Evolutionary conservation across 2,888 invertebrate species (phyloP).

Genomic region (Andrena minutula): DNA sequence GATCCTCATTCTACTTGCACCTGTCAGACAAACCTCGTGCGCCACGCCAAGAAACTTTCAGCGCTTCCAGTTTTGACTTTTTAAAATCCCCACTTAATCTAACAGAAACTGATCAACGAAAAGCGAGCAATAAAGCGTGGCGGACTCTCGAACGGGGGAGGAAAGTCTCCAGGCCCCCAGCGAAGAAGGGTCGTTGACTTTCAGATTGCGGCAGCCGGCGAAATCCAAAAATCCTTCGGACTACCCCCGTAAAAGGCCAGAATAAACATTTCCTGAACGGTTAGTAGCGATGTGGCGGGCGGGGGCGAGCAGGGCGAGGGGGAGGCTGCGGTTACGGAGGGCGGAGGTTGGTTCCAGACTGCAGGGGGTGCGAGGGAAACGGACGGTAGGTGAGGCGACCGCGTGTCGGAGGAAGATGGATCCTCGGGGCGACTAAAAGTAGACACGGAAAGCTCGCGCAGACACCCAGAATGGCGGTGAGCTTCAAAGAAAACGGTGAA

Average conservation of each 20-base stretch:
- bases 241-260: conserved; percentile 73
- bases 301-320: conserved; percentile 68
- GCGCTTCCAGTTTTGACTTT: not conserved
- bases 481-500: conserved; percentile 55
- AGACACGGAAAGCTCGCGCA: conserved; percentile 60
- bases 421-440: conserved; percentile 71
- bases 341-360: conserved; percentile 76
- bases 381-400: conserved; percentile 36
- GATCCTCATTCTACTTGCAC: too few species aligned
- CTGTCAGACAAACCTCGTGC: too few species aligned
- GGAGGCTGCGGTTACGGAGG: conserved; percentile 79
- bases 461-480: conserved; percentile 43
- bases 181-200: conserved; percentile 63
- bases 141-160: not conserved
- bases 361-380: conserved; percentile 67
- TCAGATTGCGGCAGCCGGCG: conserved; percentile 59
- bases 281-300: conserved; percentile 76
- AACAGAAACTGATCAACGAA: not conserved
- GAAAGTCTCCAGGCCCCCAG: not conserved
- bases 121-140: conserved; percentile 7
- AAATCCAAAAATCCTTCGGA: conserved; percentile 79
- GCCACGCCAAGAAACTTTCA: too few species aligned
- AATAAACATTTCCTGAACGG: conserved; percentile 82
- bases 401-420: conserved; percentile 61
- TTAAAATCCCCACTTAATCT: not conserved